These are phyloP conservation scores for Lophius piscatorius DNA, from an alignment of 2,113 vertebrate species.

Conservation along the genomic window DNA sequence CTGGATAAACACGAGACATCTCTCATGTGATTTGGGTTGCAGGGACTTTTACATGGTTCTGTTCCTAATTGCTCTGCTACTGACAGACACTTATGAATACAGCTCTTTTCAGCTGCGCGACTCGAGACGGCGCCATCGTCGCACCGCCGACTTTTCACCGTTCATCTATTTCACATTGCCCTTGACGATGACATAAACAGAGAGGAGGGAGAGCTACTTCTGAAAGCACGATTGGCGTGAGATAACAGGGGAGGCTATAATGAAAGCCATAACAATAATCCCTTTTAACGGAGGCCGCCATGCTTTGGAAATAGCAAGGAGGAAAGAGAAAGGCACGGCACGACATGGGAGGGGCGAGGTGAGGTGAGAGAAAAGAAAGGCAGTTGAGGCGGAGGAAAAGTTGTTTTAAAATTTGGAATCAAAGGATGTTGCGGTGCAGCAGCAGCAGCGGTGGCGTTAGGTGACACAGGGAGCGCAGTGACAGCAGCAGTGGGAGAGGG, in stretches of 20 bases:
- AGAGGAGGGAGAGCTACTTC: conserved; percentile 45
- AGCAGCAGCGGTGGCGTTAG: background rate
- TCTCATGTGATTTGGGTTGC: conserved; percentile 75
- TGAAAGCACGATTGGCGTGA: conserved; percentile 63
- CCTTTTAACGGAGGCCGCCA: conserved; percentile 44
- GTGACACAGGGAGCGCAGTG: background rate
- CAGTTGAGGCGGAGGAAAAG: conserved; percentile 5
- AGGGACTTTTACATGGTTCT: conserved; percentile 74
- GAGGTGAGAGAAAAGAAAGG: conserved; percentile 31
- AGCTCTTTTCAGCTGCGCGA: conserved; percentile 58
- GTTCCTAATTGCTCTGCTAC: conserved; percentile 75
- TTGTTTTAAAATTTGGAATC: conserved; percentile 20
- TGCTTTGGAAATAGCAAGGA: conserved; percentile 45
- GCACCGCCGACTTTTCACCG: conserved; percentile 57
- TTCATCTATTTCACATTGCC: conserved; percentile 68
- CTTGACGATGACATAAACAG: conserved; percentile 75
- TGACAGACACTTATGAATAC: conserved; percentile 65
- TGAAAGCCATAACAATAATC: conserved; percentile 67
- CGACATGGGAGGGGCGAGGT: conserved; percentile 28
- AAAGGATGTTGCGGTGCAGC: background rate
- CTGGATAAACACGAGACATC: conserved; percentile 54
- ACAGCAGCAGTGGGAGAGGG: background rate
- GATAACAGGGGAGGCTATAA: conserved; percentile 57
- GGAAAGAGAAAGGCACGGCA: conserved; percentile 22
- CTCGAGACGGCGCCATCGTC: conserved; percentile 56